These are phyloP conservation scores for Adineta ricciae DNA, from an alignment of 2,888 invertebrate species.

Conservation along the genomic window DNA sequence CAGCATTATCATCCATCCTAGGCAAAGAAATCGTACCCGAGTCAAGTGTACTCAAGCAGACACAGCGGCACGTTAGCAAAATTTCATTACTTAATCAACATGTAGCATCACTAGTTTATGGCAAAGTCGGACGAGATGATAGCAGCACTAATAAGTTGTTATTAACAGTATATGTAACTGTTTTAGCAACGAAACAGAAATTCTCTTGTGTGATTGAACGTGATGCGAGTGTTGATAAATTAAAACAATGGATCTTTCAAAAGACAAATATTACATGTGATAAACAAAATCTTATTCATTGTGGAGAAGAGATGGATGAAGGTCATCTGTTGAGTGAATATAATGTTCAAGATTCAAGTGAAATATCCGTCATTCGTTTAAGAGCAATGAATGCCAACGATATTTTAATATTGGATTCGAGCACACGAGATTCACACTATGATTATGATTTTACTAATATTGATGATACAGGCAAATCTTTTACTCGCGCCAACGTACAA, in stretches of 20 bases:
- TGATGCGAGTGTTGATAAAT: not conserved
- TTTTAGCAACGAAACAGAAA: not conserved
- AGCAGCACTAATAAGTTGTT: not conserved
- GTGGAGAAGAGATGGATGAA: not conserved
- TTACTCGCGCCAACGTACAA: not conserved
- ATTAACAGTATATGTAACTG: not conserved
- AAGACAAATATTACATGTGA: not conserved
- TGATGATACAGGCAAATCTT: not conserved
- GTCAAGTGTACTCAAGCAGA: not conserved
- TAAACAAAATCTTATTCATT: not conserved
- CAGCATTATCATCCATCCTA: not conserved
- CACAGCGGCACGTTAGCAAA: not conserved
- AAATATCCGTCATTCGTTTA: not conserved
- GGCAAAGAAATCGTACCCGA: not conserved
- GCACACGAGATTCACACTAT: not conserved
- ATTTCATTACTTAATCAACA: not conserved
- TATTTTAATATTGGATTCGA: not conserved
- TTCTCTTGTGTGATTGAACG: not conserved
- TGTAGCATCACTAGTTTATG: not conserved
- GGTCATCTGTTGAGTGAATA: not conserved
- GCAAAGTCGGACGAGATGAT: not conserved
- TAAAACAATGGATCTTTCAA: not conserved
- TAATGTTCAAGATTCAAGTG: not conserved
- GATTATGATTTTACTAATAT: constrained; percentile 18
- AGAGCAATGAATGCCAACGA: not conserved